Conservation (phyloP, 2,113 vertebrate genomes). For the Myrmophylax atrothorax region DNA sequence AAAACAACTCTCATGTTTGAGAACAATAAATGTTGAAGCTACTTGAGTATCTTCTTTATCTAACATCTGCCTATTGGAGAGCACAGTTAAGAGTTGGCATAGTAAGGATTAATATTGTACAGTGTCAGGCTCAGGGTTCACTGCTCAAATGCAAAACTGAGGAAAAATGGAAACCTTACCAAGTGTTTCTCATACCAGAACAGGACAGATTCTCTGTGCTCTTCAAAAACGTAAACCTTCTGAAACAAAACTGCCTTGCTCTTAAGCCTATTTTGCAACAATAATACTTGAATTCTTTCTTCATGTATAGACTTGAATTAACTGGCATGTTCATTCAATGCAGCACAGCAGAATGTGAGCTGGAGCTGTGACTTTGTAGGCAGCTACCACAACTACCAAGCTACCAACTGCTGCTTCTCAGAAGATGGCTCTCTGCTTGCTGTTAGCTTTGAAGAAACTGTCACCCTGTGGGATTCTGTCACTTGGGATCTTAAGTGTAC, state of each 20-base stretch:
- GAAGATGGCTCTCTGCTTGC: constrained; percentile 93
- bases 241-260: neutral
- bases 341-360: constrained; percentile 78
- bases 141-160: neutral
- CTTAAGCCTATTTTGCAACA: neutral
- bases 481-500: constrained; percentile 92
- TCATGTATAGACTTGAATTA: neutral
- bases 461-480: constrained; percentile 89
- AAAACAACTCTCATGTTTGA: neutral
- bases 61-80: neutral
- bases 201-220: neutral
- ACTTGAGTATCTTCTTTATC: neutral
- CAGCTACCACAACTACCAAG: constrained; percentile 87
- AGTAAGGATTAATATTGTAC: neutral
- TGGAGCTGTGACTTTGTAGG: constrained; percentile 97
- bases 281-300: neutral
- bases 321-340: neutral
- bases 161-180: neutral
- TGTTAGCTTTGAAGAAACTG: constrained; percentile 87
- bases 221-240: neutral
- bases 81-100: neutral
- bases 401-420: constrained; percentile 89
- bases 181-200: neutral
- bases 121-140: neutral
- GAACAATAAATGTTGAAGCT: neutral